These are phyloP conservation scores for Chymomyza procnemis DNA, from an alignment of 2,888 invertebrate genomes.

Conservation along the genomic window DNA sequence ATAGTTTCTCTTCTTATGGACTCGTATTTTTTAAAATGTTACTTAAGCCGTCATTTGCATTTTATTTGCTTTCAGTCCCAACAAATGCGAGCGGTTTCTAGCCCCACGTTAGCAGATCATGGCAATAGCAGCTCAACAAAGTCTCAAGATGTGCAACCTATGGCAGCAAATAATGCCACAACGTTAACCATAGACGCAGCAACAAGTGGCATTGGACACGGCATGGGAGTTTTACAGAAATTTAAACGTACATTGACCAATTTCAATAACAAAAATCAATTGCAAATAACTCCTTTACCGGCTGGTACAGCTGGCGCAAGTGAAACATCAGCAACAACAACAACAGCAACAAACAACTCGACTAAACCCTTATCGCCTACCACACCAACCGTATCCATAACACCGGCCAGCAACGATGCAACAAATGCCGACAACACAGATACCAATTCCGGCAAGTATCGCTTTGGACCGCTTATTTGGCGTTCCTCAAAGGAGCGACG, in stretches of 20 bases:
- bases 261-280: constrained; percentile 71
- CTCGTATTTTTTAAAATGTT: not conserved
- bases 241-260: constrained; percentile 85
- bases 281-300: constrained; percentile 48
- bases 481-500: constrained; percentile 85
- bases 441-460: constrained; percentile 75
- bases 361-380: constrained; percentile 38
- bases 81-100: constrained; percentile 78
- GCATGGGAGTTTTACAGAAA: constrained; percentile 82
- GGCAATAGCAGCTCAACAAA: constrained; percentile 1
- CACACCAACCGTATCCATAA: constrained; percentile 20
- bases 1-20: no score
- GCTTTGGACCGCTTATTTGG: constrained; percentile 86
- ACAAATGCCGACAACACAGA: constrained; percentile 28
- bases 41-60: not conserved
- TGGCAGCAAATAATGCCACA: constrained; percentile 25
- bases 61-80: constrained; percentile 67
- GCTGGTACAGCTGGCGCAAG: constrained; percentile 14
- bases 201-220: constrained; percentile 22
- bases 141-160: constrained; percentile 7
- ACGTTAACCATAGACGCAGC: constrained; percentile 16
- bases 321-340: constrained; percentile 29
- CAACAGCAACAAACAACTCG: no score
- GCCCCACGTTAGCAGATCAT: constrained; percentile 75
- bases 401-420: not conserved